Conservation (phyloP, 2,113 vertebrate genomes). For the Xyrauchen texanus region DNA sequence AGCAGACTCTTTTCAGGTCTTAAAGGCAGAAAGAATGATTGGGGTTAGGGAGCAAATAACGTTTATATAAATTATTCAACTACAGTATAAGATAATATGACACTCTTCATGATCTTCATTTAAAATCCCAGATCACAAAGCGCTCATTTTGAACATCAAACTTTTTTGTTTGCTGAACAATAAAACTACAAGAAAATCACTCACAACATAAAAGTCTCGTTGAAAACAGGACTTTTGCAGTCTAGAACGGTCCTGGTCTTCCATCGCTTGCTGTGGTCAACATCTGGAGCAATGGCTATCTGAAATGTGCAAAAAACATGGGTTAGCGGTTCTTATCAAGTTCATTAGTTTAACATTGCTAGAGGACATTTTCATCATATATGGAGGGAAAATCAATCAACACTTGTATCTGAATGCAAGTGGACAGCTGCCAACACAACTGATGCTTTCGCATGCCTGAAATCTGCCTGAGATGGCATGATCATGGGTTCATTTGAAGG, state of each 20-base stretch:
- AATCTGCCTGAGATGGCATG: constrained; percentile 26
- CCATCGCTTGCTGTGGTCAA: constrained; percentile 42
- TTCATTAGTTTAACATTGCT: constrained; percentile 15
- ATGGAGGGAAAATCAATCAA: constrained; percentile 45
- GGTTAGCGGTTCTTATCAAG: neutral
- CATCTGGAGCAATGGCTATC: constrained; percentile 63
- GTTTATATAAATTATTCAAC: neutral
- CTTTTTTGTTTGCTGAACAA: neutral
- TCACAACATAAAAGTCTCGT: constrained; percentile 61
- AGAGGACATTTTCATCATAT: constrained; percentile 28
- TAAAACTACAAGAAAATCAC: constrained; percentile 17
- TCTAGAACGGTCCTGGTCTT: constrained; percentile 61
- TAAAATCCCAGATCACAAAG: neutral
- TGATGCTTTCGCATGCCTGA: constrained; percentile 20
- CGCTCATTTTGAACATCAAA: no score
- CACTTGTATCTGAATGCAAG: constrained; percentile 27
- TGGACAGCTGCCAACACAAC: constrained; percentile 41
- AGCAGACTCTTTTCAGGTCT: neutral
- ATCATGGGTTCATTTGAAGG: constrained; percentile 38
- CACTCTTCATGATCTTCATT: neutral
- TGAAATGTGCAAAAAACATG: constrained; percentile 43
- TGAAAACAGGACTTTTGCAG: constrained; percentile 60
- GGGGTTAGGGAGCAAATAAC: neutral
- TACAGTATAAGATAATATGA: neutral
- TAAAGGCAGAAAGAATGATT: constrained; percentile 3